These are phyloP conservation scores for Harpagus bidentatus DNA, from an alignment of 2,113 vertebrate species.

Conservation along the genomic window DNA sequence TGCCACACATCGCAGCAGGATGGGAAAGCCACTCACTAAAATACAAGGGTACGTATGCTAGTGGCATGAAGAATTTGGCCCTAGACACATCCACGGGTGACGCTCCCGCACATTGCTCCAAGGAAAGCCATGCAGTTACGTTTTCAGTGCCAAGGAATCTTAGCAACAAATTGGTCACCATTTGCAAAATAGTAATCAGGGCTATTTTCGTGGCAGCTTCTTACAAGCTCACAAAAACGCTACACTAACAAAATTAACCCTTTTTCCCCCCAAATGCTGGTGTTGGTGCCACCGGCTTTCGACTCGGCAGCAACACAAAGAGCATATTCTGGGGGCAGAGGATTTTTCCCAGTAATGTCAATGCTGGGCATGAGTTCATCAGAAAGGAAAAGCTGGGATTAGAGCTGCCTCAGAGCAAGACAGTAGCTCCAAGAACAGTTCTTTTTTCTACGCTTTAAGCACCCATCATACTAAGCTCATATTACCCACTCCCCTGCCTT, in stretches of 20 bases:
- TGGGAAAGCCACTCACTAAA: background rate
- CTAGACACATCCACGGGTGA: background rate
- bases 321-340: background rate
- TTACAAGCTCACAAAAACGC: background rate
- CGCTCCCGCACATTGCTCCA: background rate
- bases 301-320: background rate
- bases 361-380: background rate
- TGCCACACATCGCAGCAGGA: background rate
- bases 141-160: slow-evolving; percentile 1
- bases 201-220: slow-evolving; percentile 1
- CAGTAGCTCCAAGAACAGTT: background rate
- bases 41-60: background rate
- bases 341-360: background rate
- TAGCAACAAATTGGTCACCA: slow-evolving; percentile 19
- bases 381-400: background rate
- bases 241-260: background rate
- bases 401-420: background rate
- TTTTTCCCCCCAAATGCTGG: background rate
- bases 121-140: background rate
- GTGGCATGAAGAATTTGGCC: background rate
- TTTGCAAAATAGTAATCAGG: slow-evolving; percentile 7
- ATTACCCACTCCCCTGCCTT: background rate
- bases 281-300: background rate
- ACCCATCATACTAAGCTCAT: background rate
- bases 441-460: background rate